Evolutionary conservation across 1,140 invertebrate species (phyloP).

Genomic region (Mycetomoellerius zeteki): DNA sequence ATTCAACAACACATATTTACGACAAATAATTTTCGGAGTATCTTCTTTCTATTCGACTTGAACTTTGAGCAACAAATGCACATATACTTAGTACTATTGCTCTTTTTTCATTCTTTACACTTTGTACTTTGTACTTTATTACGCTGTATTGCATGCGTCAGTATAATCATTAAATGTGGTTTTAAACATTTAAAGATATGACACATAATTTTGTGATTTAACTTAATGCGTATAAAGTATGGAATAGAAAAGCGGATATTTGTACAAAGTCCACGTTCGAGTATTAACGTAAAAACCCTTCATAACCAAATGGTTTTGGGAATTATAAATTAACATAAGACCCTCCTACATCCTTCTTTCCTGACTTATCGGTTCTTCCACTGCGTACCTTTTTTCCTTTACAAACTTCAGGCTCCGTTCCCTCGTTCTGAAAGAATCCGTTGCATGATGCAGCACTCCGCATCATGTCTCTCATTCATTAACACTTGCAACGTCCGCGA

Average conservation of each 20-base stretch:
- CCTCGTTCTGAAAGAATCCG: constrained; percentile 17
- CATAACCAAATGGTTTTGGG: background rate
- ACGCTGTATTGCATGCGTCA: background rate
- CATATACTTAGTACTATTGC: background rate
- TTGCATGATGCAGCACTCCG: constrained; percentile 15
- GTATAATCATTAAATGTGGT: background rate
- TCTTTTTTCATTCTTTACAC: background rate
- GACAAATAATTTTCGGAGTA: background rate
- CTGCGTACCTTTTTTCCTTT: background rate
- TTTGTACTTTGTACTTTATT: constrained; percentile 28
- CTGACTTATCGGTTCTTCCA: constrained; percentile 14
- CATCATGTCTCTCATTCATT: constrained; percentile 42
- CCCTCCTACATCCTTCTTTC: constrained; percentile 24
- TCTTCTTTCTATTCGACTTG: background rate
- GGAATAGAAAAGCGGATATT: background rate
- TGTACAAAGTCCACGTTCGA: constrained; percentile 2
- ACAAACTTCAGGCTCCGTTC: constrained; percentile 7
- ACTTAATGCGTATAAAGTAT: background rate
- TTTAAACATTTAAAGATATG: background rate
- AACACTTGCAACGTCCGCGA: constrained; percentile 50
- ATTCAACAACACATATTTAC: background rate
- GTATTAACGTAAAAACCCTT: constrained; percentile 2
- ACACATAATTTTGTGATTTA: background rate
- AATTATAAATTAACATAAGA: constrained; percentile 37
- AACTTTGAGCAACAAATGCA: background rate